A percentile compares a stretch with the other conserved stretches of the same genome.
Evolutionary conservation across 2,113 vertebrate genomes (phyloP).

Genomic region (Nerophis ophidion): DNA sequence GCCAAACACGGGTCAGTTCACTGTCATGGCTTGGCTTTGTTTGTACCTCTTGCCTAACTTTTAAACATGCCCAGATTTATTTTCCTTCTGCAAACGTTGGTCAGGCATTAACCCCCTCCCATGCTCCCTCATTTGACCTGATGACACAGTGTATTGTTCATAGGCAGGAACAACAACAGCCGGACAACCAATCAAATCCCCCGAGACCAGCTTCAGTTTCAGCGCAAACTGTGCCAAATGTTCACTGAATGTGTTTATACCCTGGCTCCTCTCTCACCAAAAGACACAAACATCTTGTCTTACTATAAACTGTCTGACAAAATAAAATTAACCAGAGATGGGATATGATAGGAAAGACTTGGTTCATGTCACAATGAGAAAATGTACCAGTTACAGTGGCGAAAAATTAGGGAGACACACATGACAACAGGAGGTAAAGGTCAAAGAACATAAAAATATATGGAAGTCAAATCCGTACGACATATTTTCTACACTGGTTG

Average conservation of each 20-base stretch:
- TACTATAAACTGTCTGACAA: neutral
- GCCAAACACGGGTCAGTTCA: conserved; percentile 16
- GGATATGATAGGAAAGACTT: too few relatives aligned
- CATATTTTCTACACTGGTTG: too few relatives aligned
- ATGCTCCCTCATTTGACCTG: conserved; percentile 13
- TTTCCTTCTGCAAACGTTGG: conserved; percentile 24
- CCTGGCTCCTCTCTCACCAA: neutral
- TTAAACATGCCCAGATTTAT: conserved; percentile 34
- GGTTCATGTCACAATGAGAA: too few relatives aligned
- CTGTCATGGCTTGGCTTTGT: conserved; percentile 22
- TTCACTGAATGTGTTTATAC: neutral
- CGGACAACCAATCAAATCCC: conserved; percentile 21
- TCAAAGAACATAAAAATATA: too few relatives aligned
- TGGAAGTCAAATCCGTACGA: too few relatives aligned
- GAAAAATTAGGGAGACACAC: too few relatives aligned
- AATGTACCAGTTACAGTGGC: too few relatives aligned
- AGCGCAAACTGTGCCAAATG: neutral
- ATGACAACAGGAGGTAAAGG: too few relatives aligned
- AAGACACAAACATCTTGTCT: neutral
- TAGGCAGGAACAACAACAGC: conserved; percentile 23
- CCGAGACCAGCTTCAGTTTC: neutral
- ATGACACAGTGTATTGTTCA: conserved; percentile 26
- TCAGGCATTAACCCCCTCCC: conserved; percentile 7
- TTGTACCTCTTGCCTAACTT: conserved; percentile 21
- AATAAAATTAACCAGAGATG: neutral